Evolutionary conservation across 2,888 invertebrate genomes (phyloP), one percentile per base, ranked within the genome.

Genomic region (Liopterus haemorrhoidalis): DNA sequence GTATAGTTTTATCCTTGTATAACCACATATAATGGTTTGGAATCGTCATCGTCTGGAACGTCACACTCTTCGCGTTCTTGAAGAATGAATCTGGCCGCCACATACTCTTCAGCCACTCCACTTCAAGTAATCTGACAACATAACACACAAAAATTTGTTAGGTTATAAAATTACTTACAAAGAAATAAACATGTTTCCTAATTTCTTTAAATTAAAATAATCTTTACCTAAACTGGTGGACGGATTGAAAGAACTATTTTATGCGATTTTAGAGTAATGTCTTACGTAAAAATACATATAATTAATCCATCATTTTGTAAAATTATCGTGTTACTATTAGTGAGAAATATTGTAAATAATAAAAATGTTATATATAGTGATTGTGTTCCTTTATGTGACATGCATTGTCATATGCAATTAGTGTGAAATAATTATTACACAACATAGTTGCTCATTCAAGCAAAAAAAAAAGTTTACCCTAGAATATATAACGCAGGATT

Each of bases 51-150:
- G 91, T 91, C 67, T 92, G 92, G 64, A 92, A 91, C 6, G 89
- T 91, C 2, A 92, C 92, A 0, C 88, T 86, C 69, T 92, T 92
- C 36, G 91, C 91, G 65, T 92, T 92, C 70, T 91, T 91, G 72
- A 92, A 91, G 70, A 90, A 92, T 4, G 91, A 90, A 70, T 92
- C 92, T 0, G 92, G 92, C 35, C 91, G 74, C 92, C 92, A 92
- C 82, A 92, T 89, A 62, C 88, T 85, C 61, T 90, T 90, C 56
- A 90, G 67, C 90, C 90, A 91, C 62, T 88, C 89, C 3, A 91
- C 88, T 69, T 90, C 90, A 19, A 91, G 70, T 39, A 90, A 71
- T 60, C 84, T 79, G 70, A n/a, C n/a, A n/a, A n/a, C n/a, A n/a
- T n/a, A n/a, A n/a, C n/a, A 37, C 68, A 58, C 41, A 42, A 46